Conservation (phyloP, 2,113 vertebrate genomes). For the Silurus meridionalis region DNA sequence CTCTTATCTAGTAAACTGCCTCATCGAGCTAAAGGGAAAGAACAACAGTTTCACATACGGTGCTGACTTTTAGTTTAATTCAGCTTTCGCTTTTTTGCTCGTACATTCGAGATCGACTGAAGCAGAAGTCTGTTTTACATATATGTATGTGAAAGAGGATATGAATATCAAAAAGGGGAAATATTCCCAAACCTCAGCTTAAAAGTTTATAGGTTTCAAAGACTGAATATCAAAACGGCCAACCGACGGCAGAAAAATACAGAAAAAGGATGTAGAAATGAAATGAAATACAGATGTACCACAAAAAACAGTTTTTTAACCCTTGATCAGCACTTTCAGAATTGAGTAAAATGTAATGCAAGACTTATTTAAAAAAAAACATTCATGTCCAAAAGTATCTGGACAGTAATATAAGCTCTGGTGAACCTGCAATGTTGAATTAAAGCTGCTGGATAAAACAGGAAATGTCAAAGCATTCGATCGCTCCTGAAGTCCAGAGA, state of each 20-base stretch:
- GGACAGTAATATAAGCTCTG: too few relatives aligned
- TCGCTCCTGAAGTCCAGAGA: not conserved
- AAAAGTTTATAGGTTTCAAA: not conserved
- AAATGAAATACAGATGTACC: too few relatives aligned
- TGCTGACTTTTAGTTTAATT: not conserved
- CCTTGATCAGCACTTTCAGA: not conserved
- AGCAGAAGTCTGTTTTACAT: too few relatives aligned
- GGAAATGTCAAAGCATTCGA: not conserved
- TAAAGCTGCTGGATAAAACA: not conserved
- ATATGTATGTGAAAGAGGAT: not conserved
- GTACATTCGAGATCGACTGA: not conserved
- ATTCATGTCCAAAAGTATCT: not conserved
- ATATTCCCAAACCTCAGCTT: not conserved
- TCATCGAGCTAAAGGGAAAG: not conserved
- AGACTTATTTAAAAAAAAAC: not conserved
- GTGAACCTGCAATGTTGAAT: too few relatives aligned
- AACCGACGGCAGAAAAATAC: too few relatives aligned
- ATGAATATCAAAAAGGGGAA: slow-evolving; percentile 5
- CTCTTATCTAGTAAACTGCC: not conserved
- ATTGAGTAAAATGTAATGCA: not conserved
- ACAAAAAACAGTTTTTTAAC: too few relatives aligned
- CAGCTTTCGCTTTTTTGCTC: not conserved
- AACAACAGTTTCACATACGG: not conserved
- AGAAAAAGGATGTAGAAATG: too few relatives aligned
- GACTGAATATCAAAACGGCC: not conserved